Percentiles rank a stretch among this genome's conserved stretches.
These are phyloP conservation scores for Diploptera punctata DNA, from an alignment of 2,888 invertebrate species.

Conservation along the genomic window DNA sequence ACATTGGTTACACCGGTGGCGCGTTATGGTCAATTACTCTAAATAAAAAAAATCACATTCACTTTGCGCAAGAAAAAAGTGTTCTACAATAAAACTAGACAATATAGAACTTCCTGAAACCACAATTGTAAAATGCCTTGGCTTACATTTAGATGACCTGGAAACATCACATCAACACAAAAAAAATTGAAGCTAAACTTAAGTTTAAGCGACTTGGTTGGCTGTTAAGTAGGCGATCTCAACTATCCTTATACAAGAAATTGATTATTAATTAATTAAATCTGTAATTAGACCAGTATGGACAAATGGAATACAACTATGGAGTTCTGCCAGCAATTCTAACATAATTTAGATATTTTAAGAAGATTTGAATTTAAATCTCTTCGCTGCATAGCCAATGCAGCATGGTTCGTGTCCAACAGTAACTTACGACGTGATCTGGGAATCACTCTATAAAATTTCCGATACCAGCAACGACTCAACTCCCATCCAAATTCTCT, in stretches of 20 bases:
- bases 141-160: background rate
- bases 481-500: too few species aligned
- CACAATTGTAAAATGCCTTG: background rate
- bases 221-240: background rate
- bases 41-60: background rate
- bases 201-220: background rate
- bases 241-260: background rate
- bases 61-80: background rate
- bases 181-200: background rate
- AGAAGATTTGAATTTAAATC: background rate
- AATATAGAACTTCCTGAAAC: too few species aligned
- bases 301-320: background rate
- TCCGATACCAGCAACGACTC: too few species aligned
- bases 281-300: background rate
- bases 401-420: too few species aligned
- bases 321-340: too few species aligned
- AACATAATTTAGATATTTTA: too few species aligned
- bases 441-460: background rate
- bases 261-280: background rate
- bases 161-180: background rate
- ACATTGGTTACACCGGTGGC: background rate
- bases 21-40: background rate
- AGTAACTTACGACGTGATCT: too few species aligned
- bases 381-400: background rate
- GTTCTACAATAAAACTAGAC: too few species aligned